Evolutionary conservation across 64 coral and sea anemone genomes (phyloP).

Genomic region (Montipora cactus): DNA sequence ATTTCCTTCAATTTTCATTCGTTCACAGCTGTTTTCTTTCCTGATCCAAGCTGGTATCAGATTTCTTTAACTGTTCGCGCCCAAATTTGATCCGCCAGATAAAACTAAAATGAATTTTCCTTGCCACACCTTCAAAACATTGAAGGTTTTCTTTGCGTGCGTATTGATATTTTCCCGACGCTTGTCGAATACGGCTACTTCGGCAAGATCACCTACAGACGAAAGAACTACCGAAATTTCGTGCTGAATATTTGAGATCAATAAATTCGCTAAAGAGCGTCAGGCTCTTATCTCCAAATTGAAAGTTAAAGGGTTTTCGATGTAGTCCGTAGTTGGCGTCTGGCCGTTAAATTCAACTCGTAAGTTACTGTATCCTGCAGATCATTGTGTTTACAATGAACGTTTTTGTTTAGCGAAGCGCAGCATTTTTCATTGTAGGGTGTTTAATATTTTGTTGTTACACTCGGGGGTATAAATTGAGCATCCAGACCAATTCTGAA

Average conservation of each 20-base stretch:
- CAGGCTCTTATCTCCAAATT: background rate
- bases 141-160: conserved; percentile 16
- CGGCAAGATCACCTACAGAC: too few relatives aligned
- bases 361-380: conserved; percentile 10
- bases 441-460: conserved; percentile 7
- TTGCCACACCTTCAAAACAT: conserved; percentile 48
- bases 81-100: background rate
- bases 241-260: conserved; percentile 30
- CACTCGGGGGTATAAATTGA: background rate
- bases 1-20: background rate
- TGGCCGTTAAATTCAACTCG: background rate
- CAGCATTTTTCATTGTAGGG: background rate
- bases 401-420: conserved; percentile 25
- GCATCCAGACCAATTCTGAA: conserved; percentile 1
- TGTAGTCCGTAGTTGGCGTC: background rate
- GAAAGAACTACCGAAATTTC: background rate
- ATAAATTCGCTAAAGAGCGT: background rate
- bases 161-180: conserved; percentile 5
- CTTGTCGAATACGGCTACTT: background rate
- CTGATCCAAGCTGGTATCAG: background rate
- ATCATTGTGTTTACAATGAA: background rate
- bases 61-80: conserved; percentile 22
- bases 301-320: background rate
- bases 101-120: background rate
- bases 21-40: background rate